Percentiles rank a stretch among this genome's conserved stretches.
phyloP scores from a whole-genome alignment of 2,113 vertebrate genomes.

The Mobula hypostoma region DNA sequence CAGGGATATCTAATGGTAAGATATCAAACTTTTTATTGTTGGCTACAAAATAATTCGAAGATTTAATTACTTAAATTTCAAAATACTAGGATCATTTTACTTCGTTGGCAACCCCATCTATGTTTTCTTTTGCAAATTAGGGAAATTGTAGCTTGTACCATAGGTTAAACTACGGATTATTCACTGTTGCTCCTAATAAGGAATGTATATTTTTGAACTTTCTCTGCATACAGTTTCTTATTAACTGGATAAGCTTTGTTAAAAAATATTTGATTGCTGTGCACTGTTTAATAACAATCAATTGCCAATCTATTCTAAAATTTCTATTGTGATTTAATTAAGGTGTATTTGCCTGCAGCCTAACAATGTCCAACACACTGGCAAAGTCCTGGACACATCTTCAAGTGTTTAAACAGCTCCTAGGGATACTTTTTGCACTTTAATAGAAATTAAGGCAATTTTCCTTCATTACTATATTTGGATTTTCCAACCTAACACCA shows the following conservation, averaged over 20 bases:
- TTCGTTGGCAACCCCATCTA: not conserved
- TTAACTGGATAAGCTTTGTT: not conserved
- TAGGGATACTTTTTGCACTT: not conserved
- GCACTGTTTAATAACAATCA: not conserved
- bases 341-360: not conserved
- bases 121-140: not conserved
- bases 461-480: not conserved
- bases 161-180: not conserved
- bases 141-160: not conserved
- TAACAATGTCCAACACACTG: not conserved
- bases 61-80: too few species aligned
- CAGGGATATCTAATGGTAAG: too few species aligned
- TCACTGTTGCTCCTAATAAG: not conserved
- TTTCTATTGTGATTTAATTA: not conserved
- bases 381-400: not conserved
- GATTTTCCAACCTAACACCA: not conserved
- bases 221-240: not conserved
- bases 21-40: too few species aligned
- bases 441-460: not conserved
- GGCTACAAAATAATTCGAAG: too few species aligned
- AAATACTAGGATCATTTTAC: not conserved
- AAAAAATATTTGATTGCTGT: not conserved
- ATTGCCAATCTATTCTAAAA: not conserved
- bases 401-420: too few species aligned
- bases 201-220: not conserved